A percentile compares a stretch with the other conserved stretches of the same genome.
Evolutionary conservation across 2,888 invertebrate species (phyloP).

Genomic region (Ditula angustiorana): DNA sequence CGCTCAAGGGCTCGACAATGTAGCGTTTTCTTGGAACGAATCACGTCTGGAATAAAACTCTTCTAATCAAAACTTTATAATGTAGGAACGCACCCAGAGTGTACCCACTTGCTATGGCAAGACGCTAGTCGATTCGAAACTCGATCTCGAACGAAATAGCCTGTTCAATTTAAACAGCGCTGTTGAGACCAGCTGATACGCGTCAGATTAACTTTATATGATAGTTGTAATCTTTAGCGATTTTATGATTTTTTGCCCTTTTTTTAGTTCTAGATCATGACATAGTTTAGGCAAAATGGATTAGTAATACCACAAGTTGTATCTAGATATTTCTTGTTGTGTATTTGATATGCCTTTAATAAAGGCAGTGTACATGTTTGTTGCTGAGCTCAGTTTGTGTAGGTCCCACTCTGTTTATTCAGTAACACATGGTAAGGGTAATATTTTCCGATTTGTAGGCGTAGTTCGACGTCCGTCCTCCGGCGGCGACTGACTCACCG

Average conservation of each 20-base stretch:
- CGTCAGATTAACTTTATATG: neutral
- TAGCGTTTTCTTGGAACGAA: conserved; percentile 66
- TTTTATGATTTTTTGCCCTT: too few relatives aligned
- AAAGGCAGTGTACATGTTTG: neutral
- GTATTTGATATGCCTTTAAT: neutral
- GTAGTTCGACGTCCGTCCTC: conserved; percentile 69
- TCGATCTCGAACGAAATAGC: neutral
- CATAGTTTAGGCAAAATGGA: too few relatives aligned
- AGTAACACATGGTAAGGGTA: conserved; percentile 58
- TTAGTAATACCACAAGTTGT: too few relatives aligned
- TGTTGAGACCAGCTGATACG: neutral
- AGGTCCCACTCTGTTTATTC: conserved; percentile 53
- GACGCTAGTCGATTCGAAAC: conserved; percentile 10
- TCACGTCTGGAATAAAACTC: conserved; percentile 64
- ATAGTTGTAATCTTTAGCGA: too few relatives aligned
- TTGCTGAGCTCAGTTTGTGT: conserved; percentile 33
- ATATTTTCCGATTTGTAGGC: conserved; percentile 72
- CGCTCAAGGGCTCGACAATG: conserved; percentile 61
- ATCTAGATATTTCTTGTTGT: neutral
- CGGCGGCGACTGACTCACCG: conserved; percentile 78
- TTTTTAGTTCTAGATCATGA: neutral
- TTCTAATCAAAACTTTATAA: conserved; percentile 72
- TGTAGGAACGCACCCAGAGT: conserved; percentile 54
- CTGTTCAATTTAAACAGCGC: neutral
- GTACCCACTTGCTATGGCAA: conserved; percentile 38